phyloP scores from a whole-genome alignment of 1,140 invertebrate species.

The Apis florea region DNA sequence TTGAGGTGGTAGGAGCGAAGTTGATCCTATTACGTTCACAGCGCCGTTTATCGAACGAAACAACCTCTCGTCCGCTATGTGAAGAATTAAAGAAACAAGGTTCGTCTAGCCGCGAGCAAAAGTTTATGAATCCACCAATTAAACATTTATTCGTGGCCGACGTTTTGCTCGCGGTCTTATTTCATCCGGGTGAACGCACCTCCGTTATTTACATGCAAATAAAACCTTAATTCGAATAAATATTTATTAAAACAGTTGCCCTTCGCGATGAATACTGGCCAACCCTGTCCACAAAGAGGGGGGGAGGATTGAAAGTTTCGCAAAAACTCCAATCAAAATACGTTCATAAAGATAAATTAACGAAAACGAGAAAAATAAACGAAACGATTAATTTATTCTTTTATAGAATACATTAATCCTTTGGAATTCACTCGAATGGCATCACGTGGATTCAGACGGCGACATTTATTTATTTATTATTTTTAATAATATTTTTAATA shows the following conservation, averaged over 20 bases:
- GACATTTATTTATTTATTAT: too few relatives aligned
- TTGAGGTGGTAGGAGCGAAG: not conserved
- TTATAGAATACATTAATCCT: too few relatives aligned
- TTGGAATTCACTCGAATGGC: too few relatives aligned
- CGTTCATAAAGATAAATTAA: too few relatives aligned
- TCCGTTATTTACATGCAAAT: constrained; percentile 26
- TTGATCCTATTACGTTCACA: not conserved
- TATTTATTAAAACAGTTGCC: constrained; percentile 28
- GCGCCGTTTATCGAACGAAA: not conserved
- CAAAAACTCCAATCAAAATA: too few relatives aligned
- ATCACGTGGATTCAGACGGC: too few relatives aligned
- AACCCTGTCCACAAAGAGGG: too few relatives aligned
- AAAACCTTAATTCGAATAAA: constrained; percentile 21
- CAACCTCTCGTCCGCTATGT: not conserved
- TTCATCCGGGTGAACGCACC: not conserved
- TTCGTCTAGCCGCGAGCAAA: too few relatives aligned
- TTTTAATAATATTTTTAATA: too few relatives aligned
- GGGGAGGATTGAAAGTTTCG: not conserved
- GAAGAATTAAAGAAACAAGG: not conserved
- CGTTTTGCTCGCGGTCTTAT: not conserved
- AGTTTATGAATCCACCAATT: constrained; percentile 19
- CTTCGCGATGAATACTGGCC: not conserved
- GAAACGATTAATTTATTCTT: too few relatives aligned
- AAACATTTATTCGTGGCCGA: constrained; percentile 3
- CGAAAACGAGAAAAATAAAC: too few relatives aligned